Percentiles rank a stretch among this genome's conserved stretches.
phyloP scores from a whole-genome alignment of 2,888 invertebrate genomes.

The Mesopsocus fuscifrons region DNA sequence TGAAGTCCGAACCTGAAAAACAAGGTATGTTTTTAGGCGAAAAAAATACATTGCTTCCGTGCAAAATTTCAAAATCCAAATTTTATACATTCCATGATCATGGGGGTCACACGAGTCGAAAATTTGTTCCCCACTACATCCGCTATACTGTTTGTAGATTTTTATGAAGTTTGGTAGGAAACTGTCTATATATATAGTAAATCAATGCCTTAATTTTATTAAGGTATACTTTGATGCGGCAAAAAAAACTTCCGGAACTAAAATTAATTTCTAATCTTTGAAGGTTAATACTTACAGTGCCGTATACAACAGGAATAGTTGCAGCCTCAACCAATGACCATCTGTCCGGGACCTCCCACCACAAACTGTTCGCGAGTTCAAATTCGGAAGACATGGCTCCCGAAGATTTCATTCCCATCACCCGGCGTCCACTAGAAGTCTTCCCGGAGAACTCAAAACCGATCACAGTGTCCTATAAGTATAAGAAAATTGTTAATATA shows the following conservation, averaged over 20 bases:
- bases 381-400: constrained; percentile 33
- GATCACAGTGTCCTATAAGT: constrained; percentile 30
- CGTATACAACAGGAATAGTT: constrained; percentile 42
- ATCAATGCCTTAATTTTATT: too few relatives aligned
- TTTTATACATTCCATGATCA: too few relatives aligned
- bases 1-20: constrained; percentile 34
- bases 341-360: constrained; percentile 33
- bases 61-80: too few relatives aligned
- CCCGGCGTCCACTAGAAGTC: constrained; percentile 21
- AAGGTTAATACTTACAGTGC: constrained; percentile 26
- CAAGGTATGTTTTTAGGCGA: too few relatives aligned
- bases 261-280: too few relatives aligned
- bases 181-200: neutral
- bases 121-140: too few relatives aligned
- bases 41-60: too few relatives aligned
- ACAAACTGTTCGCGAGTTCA: constrained; percentile 22
- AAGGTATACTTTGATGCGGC: too few relatives aligned
- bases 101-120: too few relatives aligned
- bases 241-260: too few relatives aligned
- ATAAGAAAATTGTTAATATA: neutral
- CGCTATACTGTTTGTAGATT: neutral
- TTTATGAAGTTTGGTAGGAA: neutral
- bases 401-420: constrained; percentile 26
- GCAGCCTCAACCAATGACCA: constrained; percentile 46
- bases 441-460: constrained; percentile 38